A percentile compares a stretch with the other conserved stretches of the same genome.
These are phyloP conservation scores for Geophilus truncorum DNA, from an alignment of 2,888 invertebrate species.

Conservation along the genomic window DNA sequence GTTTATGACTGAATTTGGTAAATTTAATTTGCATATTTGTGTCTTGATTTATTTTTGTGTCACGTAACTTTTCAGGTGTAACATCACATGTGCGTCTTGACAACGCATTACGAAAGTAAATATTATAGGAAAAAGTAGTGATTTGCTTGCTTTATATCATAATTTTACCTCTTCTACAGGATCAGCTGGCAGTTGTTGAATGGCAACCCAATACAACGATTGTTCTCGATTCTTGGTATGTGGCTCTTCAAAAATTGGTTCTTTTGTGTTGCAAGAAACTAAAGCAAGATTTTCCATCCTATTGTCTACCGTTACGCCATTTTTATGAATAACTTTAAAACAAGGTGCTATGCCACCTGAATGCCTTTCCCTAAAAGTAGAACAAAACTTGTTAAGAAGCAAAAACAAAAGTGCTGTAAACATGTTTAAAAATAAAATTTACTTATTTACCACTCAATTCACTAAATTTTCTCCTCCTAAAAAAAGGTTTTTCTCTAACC, in stretches of 20 bases:
- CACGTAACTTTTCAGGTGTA: no score
- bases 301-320: constrained; percentile 54
- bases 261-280: constrained; percentile 37
- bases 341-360: constrained; percentile 52
- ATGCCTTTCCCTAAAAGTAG: constrained; percentile 50
- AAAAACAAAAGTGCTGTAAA: neutral
- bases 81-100: no score
- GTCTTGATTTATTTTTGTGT: no score
- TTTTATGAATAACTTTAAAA: constrained; percentile 52
- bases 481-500: no score
- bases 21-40: no score
- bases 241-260: constrained; percentile 40
- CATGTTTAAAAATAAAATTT: neutral
- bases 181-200: constrained; percentile 52
- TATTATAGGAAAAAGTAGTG: no score
- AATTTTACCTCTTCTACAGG: constrained; percentile 46
- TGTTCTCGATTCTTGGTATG: constrained; percentile 48
- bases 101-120: no score
- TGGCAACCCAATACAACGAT: constrained; percentile 53
- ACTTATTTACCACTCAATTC: no score
- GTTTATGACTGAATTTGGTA: no score
- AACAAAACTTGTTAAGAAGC: neutral
- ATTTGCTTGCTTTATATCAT: no score
- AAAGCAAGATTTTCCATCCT: constrained; percentile 52
- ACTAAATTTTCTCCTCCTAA: no score